A percentile compares a stretch with the other conserved stretches of the same genome.
Conservation (phyloP, 37 sponge, comb jelly and placozoan genomes). For the Spongilla lacustris region DNA sequence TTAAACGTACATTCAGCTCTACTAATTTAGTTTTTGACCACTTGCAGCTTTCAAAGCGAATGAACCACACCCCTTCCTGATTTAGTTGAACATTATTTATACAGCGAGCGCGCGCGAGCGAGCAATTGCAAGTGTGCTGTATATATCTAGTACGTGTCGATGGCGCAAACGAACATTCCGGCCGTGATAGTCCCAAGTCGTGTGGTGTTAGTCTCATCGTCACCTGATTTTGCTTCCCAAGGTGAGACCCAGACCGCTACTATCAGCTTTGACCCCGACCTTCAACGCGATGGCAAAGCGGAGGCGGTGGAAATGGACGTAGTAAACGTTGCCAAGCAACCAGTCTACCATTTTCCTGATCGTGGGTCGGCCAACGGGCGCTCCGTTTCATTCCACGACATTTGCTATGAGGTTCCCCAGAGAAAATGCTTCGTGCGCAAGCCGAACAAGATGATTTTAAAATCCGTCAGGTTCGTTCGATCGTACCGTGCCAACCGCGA, state of each 20-base stretch:
- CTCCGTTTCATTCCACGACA: slow-evolving; percentile 26
- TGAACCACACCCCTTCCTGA: no score
- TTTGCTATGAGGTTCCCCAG: slow-evolving; percentile 29
- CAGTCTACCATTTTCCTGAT: background rate
- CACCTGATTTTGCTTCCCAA: background rate
- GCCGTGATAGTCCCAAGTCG: background rate
- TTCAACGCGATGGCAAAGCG: background rate
- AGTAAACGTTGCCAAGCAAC: background rate
- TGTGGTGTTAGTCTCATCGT: background rate
- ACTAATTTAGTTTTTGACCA: no score
- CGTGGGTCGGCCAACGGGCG: background rate
- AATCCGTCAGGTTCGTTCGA: slow-evolving; percentile 30
- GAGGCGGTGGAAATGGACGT: background rate
- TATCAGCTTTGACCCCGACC: background rate
- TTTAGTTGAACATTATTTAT: no score
- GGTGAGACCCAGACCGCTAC: background rate
- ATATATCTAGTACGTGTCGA: no score
- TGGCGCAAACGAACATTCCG: background rate
- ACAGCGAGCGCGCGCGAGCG: no score
- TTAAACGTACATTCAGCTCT: no score
- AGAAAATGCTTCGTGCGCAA: slow-evolving; percentile 20
- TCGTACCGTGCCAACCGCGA: no score
- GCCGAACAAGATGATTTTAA: slow-evolving; percentile 45
- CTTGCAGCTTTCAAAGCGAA: no score
- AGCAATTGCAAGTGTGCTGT: no score